Percentiles rank a stretch among this genome's conserved stretches.
Evolutionary conservation across 2,888 invertebrate genomes (phyloP).

Genomic region (Branchellion lobata): DNA sequence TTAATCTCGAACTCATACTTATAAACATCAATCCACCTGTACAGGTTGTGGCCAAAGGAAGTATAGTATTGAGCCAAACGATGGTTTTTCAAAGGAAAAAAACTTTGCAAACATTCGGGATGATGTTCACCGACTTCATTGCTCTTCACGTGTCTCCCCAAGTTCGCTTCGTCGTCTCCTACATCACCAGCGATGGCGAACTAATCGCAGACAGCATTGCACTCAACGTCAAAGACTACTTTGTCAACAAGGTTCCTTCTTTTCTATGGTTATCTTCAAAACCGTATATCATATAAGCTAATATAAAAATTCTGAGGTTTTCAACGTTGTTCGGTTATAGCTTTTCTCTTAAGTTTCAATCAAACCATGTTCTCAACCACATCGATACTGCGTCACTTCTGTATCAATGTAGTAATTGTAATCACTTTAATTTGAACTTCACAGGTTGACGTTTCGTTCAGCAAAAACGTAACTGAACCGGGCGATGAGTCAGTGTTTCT

Average conservation of each 20-base stretch:
- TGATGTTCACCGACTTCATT: neutral
- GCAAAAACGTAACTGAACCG: slow-evolving; percentile 33
- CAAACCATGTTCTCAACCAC: neutral
- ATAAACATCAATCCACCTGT: too few relatives aligned
- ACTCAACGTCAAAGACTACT: slow-evolving; percentile 11
- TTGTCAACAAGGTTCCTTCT: slow-evolving; percentile 21
- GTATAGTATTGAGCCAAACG: neutral
- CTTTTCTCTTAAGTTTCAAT: too few relatives aligned
- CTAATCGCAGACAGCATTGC: slow-evolving; percentile 34
- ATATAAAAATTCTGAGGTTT: too few relatives aligned
- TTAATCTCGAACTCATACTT: too few relatives aligned
- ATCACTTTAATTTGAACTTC: neutral
- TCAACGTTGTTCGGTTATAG: too few relatives aligned
- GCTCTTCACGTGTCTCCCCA: slow-evolving; percentile 7
- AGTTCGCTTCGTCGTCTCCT: slow-evolving; percentile 16
- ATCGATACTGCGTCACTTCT: too few relatives aligned
- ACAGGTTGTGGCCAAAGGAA: slow-evolving; percentile 7
- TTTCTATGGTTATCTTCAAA: too few relatives aligned
- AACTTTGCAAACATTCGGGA: neutral
- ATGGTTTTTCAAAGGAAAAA: neutral
- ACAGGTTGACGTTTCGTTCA: slow-evolving; percentile 44
- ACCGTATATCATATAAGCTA: too few relatives aligned
- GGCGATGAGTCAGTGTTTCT: slow-evolving; percentile 31
- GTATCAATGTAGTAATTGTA: too few relatives aligned
- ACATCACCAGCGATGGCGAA: slow-evolving; percentile 10